Evolutionary conservation across 2,797 vertebrate species (phyloP), one percentile per base, ranked within the genome.

Genomic region (Sarcoramphus papa): DNA sequence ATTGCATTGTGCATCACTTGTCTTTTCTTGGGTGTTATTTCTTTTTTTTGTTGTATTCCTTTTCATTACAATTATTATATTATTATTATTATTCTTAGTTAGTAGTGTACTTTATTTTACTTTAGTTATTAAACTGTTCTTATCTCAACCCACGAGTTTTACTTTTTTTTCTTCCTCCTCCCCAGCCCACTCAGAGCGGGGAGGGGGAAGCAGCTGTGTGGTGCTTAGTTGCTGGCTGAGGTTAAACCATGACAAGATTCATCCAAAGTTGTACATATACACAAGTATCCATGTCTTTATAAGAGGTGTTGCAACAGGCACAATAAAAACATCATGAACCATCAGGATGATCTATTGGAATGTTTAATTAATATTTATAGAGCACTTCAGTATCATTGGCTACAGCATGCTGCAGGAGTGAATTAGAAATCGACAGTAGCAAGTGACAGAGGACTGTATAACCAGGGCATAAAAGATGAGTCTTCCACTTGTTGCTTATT

Each of bases 381-480:
- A 76, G 7, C 3, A 69, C 31, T 72, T 73, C 24, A 48, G 12
- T 62, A 79, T 57, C 37, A 68, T 10, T 40, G 10, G 12, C 31
- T 79, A 24, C 35, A 63, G 35, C 35, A 43, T 30, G 14, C 27
- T 89, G 23, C 27, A 87, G 12, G 7, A 79, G 7, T 70, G 35
- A 91, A 45, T 76, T 51, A 59, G 27, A 93, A 92, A 86, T 43
- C 1, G 3, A 30, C 8, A 75, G 25, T 2, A 69, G 33, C 19
- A 84, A 79, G 28, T 31, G 40, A 50, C 5, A 54, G 33, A 78
- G 8, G 9, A 65, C 28, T 25, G 4, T 40, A n/a, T 31, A 86
- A 45, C 6, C 28, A 59, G 23, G 4, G 2, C 6, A 62, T n/a
- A 75, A 86, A 86, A 41, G 14, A 68, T 0, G 0, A 75, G 14